Conservation (phyloP, 2,797 vertebrate species). For the Morelia viridis region DNA sequence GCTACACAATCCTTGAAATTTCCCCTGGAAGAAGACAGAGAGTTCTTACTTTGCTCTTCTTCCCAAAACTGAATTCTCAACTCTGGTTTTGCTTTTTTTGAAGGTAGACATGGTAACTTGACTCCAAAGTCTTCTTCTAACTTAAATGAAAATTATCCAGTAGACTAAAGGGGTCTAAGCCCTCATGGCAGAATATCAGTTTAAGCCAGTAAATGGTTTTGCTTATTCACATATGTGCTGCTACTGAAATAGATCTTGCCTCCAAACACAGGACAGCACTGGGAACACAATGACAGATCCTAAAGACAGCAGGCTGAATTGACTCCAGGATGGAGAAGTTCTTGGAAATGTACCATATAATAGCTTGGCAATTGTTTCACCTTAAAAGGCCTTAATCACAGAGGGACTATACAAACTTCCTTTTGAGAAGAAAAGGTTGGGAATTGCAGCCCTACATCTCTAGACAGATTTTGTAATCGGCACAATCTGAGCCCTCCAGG, state of each 20-base stretch:
- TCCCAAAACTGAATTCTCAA: constrained; percentile 77
- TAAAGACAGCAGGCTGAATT: neutral
- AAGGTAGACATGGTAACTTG: constrained; percentile 71
- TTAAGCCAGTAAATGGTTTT: neutral
- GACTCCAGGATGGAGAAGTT: neutral
- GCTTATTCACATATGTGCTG: neutral
- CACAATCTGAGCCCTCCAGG: neutral
- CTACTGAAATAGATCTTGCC: neutral
- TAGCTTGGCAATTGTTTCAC: neutral
- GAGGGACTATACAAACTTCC: neutral
- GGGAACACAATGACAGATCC: neutral
- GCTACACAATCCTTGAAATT: constrained; percentile 67
- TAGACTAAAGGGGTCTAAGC: constrained; percentile 21
- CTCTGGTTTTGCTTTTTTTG: constrained; percentile 73
- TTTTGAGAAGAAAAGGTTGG: neutral
- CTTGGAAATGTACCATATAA: neutral
- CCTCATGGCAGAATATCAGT: neutral
- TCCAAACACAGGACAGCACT: neutral
- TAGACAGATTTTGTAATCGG: neutral
- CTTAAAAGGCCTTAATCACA: neutral
- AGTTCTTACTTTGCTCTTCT: constrained; percentile 77
- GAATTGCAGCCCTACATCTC: neutral
- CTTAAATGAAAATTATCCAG: neutral
- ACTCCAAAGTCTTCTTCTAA: neutral
- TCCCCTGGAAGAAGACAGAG: constrained; percentile 77